phyloP scores from a whole-genome alignment of 2,797 vertebrate species.

The Poeciliopsis gracilis region DNA sequence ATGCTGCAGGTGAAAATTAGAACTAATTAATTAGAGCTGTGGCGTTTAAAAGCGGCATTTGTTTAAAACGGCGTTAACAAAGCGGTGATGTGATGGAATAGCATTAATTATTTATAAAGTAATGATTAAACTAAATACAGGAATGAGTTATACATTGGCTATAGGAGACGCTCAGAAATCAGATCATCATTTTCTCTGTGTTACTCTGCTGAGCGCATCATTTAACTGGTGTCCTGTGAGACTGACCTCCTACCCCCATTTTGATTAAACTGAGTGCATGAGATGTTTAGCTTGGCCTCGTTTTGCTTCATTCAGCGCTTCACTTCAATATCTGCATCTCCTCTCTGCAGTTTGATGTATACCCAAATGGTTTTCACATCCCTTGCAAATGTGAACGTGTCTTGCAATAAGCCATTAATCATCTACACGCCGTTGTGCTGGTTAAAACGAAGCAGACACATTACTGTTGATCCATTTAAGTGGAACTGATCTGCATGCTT shows the following conservation, averaged over 20 bases:
- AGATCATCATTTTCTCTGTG: background rate
- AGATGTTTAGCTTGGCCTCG: background rate
- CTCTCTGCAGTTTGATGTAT: background rate
- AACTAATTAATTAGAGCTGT: background rate
- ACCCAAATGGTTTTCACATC: background rate
- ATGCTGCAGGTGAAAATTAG: background rate
- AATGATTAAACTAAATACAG: background rate
- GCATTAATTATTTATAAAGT: background rate
- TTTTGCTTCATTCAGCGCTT: slow-evolving; percentile 9
- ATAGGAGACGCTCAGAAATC: background rate
- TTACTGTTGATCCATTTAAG: slow-evolving; percentile 58
- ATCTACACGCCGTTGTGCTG: slow-evolving; percentile 15
- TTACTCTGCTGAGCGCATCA: background rate
- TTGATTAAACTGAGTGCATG: slow-evolving; percentile 6
- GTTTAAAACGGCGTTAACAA: background rate
- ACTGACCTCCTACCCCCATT: slow-evolving; percentile 9
- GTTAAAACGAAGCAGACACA: slow-evolving; percentile 30
- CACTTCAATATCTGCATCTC: slow-evolving; percentile 5
- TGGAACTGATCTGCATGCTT: slow-evolving; percentile 49
- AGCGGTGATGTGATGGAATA: background rate
- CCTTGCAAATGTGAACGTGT: background rate
- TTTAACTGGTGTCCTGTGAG: background rate
- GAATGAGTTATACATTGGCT: background rate
- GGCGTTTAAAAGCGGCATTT: background rate
- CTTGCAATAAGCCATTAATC: slow-evolving; percentile 6